These are phyloP conservation scores for Mus caroli DNA, from an alignment of 2,797 vertebrate species.

Conservation along the genomic window DNA sequence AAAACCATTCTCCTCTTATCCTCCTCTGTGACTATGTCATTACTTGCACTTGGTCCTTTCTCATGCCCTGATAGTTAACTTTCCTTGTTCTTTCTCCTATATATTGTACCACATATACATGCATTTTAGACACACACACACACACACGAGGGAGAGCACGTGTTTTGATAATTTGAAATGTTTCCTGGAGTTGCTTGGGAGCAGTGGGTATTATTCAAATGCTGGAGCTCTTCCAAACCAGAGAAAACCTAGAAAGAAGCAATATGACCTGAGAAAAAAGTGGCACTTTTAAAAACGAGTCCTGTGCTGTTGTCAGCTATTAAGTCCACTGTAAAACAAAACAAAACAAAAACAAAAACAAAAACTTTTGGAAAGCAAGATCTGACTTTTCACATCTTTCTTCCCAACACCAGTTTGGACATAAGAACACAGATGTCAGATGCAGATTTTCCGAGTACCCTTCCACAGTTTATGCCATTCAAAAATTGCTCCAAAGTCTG, in stretches of 20 bases:
- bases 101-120: not conserved
- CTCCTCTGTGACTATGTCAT: not conserved
- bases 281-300: not conserved
- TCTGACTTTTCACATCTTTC: not conserved
- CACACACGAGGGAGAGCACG: not conserved
- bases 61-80: not conserved
- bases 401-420: not conserved
- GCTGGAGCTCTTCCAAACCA: not conserved
- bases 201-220: not conserved
- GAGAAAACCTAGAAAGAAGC: constrained; percentile 4
- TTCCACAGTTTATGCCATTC: not conserved
- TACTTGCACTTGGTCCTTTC: not conserved
- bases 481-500: not conserved
- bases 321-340: not conserved
- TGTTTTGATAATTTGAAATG: not conserved
- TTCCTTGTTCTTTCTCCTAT: not conserved
- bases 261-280: not conserved
- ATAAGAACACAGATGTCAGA: not conserved
- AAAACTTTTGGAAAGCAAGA: not conserved
- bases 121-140: not conserved
- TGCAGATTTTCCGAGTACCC: not conserved
- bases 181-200: not conserved
- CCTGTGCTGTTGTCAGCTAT: not conserved
- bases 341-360: not conserved
- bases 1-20: not conserved